These are phyloP conservation scores for Camptogramma bilineatum DNA, from an alignment of 2,888 invertebrate species.

Conservation along the genomic window DNA sequence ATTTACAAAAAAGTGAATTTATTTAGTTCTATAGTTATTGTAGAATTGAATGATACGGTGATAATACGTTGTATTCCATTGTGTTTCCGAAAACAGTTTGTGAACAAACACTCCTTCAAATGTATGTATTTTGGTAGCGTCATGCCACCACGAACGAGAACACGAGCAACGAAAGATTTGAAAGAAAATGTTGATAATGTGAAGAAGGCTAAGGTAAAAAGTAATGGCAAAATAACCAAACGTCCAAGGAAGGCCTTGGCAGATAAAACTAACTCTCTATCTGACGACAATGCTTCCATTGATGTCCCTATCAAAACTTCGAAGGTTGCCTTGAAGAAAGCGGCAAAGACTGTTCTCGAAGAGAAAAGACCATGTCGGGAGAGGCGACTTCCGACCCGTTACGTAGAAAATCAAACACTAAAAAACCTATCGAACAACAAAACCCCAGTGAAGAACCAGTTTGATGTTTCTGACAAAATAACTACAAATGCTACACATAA, in stretches of 20 bases:
- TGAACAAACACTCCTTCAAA: not conserved
- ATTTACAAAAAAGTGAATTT: not conserved
- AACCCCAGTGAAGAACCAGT: constrained; percentile 26
- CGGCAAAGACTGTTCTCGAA: constrained; percentile 28
- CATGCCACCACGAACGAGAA: constrained; percentile 74
- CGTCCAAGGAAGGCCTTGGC: constrained; percentile 63
- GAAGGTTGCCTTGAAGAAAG: constrained; percentile 40
- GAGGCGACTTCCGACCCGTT: constrained; percentile 64
- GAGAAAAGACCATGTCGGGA: constrained; percentile 58
- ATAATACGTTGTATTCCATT: not conserved
- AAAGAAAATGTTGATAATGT: constrained; percentile 65
- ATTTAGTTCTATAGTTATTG: too few species aligned
- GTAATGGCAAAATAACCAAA: constrained; percentile 49
- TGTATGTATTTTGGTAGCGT: constrained; percentile 44
- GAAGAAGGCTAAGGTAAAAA: constrained; percentile 51
- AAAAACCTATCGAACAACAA: constrained; percentile 55
- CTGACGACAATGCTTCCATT: constrained; percentile 68
- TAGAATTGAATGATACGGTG: not conserved
- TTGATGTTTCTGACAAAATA: constrained; percentile 12
- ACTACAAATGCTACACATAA: constrained; percentile 30
- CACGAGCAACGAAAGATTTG: constrained; percentile 57
- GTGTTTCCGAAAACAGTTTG: not conserved
- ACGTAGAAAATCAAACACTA: constrained; percentile 56
- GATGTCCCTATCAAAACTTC: constrained; percentile 36
- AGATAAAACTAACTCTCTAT: constrained; percentile 77